These are phyloP conservation scores for Drosophila lowei DNA, from an alignment of 1,140 invertebrate species.

Conservation along the genomic window DNA sequence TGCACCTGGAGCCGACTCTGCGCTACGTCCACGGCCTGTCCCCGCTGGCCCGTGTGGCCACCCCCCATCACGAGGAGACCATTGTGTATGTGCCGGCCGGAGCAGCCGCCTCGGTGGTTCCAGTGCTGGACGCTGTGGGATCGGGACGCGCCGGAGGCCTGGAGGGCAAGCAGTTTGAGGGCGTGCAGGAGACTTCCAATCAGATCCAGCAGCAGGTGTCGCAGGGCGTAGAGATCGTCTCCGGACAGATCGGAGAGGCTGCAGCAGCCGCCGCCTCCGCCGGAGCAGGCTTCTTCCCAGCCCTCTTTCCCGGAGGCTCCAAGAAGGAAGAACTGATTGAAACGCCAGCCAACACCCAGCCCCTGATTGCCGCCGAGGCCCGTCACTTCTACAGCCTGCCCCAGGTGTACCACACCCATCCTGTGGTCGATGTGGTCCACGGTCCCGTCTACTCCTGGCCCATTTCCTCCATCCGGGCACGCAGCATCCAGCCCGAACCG, in stretches of 20 bases:
- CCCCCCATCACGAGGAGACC: slow-evolving; percentile 74
- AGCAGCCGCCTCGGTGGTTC: slow-evolving; percentile 63
- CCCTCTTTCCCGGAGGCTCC: slow-evolving; percentile 42
- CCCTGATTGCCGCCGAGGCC: slow-evolving; percentile 60
- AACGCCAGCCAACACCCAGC: slow-evolving; percentile 70
- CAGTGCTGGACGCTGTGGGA: slow-evolving; percentile 49
- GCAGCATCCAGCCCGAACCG: slow-evolving; percentile 61
- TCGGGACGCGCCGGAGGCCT: slow-evolving; percentile 52
- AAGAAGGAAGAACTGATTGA: slow-evolving; percentile 66
- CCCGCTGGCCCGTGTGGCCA: slow-evolving; percentile 71
- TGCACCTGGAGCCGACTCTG: slow-evolving; percentile 73
- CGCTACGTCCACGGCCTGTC: slow-evolving; percentile 74
- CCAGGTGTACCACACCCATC: slow-evolving; percentile 64
- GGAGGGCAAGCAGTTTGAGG: slow-evolving; percentile 58
- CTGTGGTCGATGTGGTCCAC: slow-evolving; percentile 73
- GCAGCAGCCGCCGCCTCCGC: slow-evolving; percentile 58
- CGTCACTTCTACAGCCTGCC: slow-evolving; percentile 70
- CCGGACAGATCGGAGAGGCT: slow-evolving; percentile 63
- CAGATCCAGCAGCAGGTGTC: slow-evolving; percentile 66
- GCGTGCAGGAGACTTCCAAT: slow-evolving; percentile 40
- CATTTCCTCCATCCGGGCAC: slow-evolving; percentile 71
- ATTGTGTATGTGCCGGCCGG: slow-evolving; percentile 75
- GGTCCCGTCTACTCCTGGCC: slow-evolving; percentile 66
- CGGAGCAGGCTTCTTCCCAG: slow-evolving; percentile 68
- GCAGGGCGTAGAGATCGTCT: slow-evolving; percentile 48